phyloP scores from a whole-genome alignment of 2,797 vertebrate genomes.

The Lacerta agilis region DNA sequence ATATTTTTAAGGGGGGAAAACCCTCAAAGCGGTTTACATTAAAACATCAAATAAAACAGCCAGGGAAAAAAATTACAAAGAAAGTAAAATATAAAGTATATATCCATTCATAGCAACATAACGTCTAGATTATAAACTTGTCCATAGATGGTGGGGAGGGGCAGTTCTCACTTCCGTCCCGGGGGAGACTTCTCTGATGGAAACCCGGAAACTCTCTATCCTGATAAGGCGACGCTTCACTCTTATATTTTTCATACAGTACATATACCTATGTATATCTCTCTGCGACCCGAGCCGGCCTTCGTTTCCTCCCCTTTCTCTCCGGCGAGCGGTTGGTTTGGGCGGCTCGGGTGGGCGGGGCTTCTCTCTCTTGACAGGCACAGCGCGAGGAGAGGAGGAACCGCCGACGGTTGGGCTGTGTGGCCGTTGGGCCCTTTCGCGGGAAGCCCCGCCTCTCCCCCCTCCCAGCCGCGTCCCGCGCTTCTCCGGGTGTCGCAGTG shows the following conservation, averaged over 20 bases:
- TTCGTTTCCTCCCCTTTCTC: neutral
- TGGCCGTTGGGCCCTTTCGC: neutral
- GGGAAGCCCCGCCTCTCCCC: neutral
- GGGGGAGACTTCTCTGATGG: neutral
- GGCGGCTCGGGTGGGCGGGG: neutral
- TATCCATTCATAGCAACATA: too few species aligned
- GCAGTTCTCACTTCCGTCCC: neutral
- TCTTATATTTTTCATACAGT: neutral
- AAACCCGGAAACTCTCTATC: neutral
- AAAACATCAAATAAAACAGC: too few species aligned
- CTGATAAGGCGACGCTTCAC: neutral
- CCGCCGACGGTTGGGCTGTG: neutral
- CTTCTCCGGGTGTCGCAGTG: neutral
- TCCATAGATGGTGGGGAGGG: too few species aligned
- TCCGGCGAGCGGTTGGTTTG: neutral
- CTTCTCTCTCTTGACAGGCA: neutral
- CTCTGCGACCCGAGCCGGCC: neutral
- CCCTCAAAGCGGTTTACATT: too few species aligned
- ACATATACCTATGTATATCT: too few species aligned
- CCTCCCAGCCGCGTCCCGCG: neutral
- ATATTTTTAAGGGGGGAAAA: too few species aligned
- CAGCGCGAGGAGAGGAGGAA: conserved; percentile 21
- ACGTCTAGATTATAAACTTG: neutral
- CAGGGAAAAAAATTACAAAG: neutral
- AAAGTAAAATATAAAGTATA: neutral